A percentile compares a stretch with the other conserved stretches of the same genome.
Evolutionary conservation across 2,888 invertebrate genomes (phyloP).

Genomic region (Autographa pulchrina): DNA sequence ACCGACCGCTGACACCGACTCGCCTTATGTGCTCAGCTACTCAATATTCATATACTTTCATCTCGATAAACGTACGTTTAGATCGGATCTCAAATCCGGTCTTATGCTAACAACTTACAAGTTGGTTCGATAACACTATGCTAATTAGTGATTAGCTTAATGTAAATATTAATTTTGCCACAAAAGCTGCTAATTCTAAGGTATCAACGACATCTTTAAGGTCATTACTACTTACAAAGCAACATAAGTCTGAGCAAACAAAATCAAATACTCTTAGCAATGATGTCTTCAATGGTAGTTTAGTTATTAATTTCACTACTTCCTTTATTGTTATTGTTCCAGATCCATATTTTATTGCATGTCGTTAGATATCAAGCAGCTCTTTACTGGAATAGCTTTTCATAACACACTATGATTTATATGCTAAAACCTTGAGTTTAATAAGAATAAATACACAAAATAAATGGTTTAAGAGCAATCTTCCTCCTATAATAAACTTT

Average conservation of each 20-base stretch:
- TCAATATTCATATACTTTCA: conserved; percentile 61
- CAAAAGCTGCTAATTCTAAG: background rate
- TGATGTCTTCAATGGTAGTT: too few relatives aligned
- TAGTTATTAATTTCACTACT: too few relatives aligned
- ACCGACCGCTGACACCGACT: conserved; percentile 36
- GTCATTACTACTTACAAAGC: conserved; percentile 21
- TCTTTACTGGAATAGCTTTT: too few relatives aligned
- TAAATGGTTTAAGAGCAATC: too few relatives aligned
- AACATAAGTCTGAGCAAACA: background rate
- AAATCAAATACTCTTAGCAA: background rate
- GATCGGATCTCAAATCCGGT: conserved; percentile 32
- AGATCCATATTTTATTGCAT: too few relatives aligned
- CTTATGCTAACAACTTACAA: conserved; percentile 2
- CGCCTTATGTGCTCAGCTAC: conserved; percentile 58
- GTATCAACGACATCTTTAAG: conserved; percentile 16
- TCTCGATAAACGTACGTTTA: conserved; percentile 38
- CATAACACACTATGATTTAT: too few relatives aligned
- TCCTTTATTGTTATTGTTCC: too few relatives aligned
- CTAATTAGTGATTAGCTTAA: background rate
- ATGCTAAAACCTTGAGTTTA: too few relatives aligned
- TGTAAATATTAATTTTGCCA: conserved; percentile 12
- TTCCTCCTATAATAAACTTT: too few relatives aligned
- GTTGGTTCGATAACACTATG: conserved; percentile 13
- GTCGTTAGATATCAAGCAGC: too few relatives aligned
- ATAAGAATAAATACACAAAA: too few relatives aligned